Evolutionary conservation across 1,140 invertebrate species (phyloP).

Genomic region (Lerema accius): DNA sequence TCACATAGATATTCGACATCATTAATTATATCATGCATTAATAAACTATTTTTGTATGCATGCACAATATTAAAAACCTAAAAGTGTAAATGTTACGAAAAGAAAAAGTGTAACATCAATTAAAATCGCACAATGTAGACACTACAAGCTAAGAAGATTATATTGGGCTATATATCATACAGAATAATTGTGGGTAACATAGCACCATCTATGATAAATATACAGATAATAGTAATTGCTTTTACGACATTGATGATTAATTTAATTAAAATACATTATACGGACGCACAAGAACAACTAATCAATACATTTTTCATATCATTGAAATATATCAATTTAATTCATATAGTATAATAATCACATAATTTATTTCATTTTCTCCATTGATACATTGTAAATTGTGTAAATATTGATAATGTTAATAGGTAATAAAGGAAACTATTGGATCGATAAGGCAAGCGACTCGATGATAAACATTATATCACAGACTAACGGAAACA

Average conservation of each 20-base stretch:
- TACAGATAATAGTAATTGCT: constrained; percentile 23
- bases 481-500: constrained; percentile 81
- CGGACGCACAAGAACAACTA: constrained; percentile 22
- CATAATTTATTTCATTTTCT: constrained; percentile 5
- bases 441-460: constrained; percentile 62
- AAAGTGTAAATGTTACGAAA: not conserved
- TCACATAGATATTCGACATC: no score
- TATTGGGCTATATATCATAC: constrained; percentile 18
- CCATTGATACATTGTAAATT: not conserved
- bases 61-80: no score
- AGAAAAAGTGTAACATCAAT: constrained; percentile 8
- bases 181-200: constrained; percentile 28
- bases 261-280: constrained; percentile 24
- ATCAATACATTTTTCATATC: constrained; percentile 22
- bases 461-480: constrained; percentile 68
- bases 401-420: constrained; percentile 23
- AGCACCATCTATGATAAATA: constrained; percentile 24
- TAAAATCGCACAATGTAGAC: constrained; percentile 4
- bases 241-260: constrained; percentile 26
- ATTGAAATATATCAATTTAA: constrained; percentile 26
- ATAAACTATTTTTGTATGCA: no score
- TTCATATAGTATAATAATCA: constrained; percentile 14
- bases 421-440: constrained; percentile 19
- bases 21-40: no score
- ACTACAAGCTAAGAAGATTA: constrained; percentile 26